A percentile compares a stretch with the other conserved stretches of the same genome.
phyloP scores from a whole-genome alignment of 1,140 invertebrate genomes.

The Thalassaphorura encarpata region DNA sequence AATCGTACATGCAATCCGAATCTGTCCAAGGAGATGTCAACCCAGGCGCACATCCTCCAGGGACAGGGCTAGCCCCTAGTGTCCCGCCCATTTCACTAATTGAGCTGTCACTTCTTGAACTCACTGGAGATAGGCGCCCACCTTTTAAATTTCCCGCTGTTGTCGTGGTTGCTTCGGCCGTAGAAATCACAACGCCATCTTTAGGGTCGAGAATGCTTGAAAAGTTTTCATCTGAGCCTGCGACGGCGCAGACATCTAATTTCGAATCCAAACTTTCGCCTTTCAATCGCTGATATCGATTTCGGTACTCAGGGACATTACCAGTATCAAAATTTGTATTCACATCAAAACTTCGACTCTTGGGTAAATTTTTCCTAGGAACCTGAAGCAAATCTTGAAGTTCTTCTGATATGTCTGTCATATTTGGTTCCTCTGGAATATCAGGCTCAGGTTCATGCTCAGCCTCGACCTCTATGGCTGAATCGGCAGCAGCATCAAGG shows the following conservation, averaged over 20 bases:
- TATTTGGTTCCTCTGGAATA: constrained; percentile 4
- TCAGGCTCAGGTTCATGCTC: constrained; percentile 16
- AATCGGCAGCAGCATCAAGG: constrained; percentile 19
- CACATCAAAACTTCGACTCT: constrained; percentile 34
- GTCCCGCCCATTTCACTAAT: constrained; percentile 47
- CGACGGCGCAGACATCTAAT: no score
- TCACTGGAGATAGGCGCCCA: constrained; percentile 49
- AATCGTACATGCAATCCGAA: constrained; percentile 64
- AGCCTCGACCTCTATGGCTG: constrained; percentile 26
- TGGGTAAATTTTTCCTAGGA: constrained; percentile 29
- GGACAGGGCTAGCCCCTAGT: neutral
- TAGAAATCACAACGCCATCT: no score
- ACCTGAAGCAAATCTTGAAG: constrained; percentile 26
- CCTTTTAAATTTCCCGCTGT: no score
- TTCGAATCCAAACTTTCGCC: constrained; percentile 30
- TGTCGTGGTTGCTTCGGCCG: no score
- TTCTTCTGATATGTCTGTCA: constrained; percentile 15
- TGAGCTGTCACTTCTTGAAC: constrained; percentile 63
- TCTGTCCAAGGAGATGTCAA: constrained; percentile 51
- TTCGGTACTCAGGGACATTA: constrained; percentile 11
- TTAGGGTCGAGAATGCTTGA: no score
- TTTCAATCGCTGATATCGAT: constrained; percentile 8
- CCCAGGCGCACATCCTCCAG: constrained; percentile 1
- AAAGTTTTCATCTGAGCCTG: no score
- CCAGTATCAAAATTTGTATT: no score